Conservation (phyloP, 2,888 invertebrate species). For the Apotomis betuletana region DNA sequence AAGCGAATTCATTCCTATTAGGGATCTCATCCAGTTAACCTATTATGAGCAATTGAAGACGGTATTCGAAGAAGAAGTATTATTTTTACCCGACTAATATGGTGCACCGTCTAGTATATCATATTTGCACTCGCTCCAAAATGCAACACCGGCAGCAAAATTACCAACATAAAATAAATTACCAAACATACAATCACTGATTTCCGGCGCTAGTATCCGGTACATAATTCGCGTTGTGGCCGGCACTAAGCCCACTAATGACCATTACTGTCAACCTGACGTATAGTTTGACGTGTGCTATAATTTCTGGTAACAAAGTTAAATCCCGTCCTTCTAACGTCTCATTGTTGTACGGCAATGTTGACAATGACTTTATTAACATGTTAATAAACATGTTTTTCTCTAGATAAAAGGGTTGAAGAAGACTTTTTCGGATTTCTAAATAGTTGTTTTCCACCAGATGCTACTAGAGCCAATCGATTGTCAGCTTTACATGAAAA, state of each 20-base stretch:
- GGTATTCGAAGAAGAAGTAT: too few relatives aligned
- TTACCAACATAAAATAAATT: neutral
- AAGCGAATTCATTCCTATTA: too few relatives aligned
- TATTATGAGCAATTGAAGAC: too few relatives aligned
- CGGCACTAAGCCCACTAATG: conserved; percentile 5
- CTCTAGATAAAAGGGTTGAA: too few relatives aligned
- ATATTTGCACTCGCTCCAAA: neutral
- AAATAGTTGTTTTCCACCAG: too few relatives aligned
- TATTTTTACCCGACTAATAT: too few relatives aligned
- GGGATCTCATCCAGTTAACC: too few relatives aligned
- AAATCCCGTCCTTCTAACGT: neutral
- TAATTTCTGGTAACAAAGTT: conserved; percentile 14
- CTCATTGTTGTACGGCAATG: neutral
- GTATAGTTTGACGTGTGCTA: conserved; percentile 16
- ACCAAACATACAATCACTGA: conserved; percentile 19
- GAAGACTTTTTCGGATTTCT: too few relatives aligned
- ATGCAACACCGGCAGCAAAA: neutral
- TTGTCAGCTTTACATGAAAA: too few relatives aligned
- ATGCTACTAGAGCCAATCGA: too few relatives aligned
- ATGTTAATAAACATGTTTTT: neutral
- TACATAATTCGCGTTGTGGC: conserved; percentile 1
- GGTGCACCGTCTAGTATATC: too few relatives aligned
- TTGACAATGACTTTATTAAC: neutral
- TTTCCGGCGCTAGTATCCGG: conserved; percentile 27
- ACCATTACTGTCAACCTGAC: conserved; percentile 33